Base-by-base conservation (phyloP, 2,113 vertebrate genomes). In the Gymnocephalus cernua region DNA sequence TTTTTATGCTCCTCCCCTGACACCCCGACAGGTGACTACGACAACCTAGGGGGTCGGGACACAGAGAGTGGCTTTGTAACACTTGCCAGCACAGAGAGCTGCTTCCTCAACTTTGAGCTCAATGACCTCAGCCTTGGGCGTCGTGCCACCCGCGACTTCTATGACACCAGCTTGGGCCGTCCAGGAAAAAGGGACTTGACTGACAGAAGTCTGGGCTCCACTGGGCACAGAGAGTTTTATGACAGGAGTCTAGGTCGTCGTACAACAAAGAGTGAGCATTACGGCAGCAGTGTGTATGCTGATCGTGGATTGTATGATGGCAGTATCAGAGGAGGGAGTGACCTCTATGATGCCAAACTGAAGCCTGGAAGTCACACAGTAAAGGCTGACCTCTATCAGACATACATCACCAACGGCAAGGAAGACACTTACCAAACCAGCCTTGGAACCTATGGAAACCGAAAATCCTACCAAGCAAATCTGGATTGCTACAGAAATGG, bases 61-160 rank as follows among this genome's bases (percentile, higher is more conserved):
- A 96, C 96, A 0, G 96, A 96, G 19, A 96, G 96, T 0, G 96
- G 96, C 65, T 96, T 96, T 19, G 95, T 95, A 83, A 96, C 95
- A 0, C 83, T 96, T 61, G 95, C 93, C 45, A 97, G 96, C 87
- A 85, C 94, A 0, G 96, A 97, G 74, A 97, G 97, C 10, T 95
- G 97, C 86, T 99, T 97, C 83, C 96, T 98, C 41, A 97, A 96
- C 90, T 97, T 96, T 32, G 97, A 98, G 68, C 93, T 97, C 59
- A 98, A 97, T 2, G 97, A 98, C 74, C 95, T 96, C 25, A 96
- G 95, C 71, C 94, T 93, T 0, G 51, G 92, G 53, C 67, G 94
- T 0, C 84, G 82, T 0, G 77, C 69, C 56, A 85, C 86, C 48
- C 86, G 75, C 0, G 91, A 94, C 69, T 95, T 97, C 72, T 97